Percentiles rank a stretch among this genome's conserved stretches.
phyloP scores from a whole-genome alignment of 2,113 vertebrate genomes.

The Suncus etruscus region DNA sequence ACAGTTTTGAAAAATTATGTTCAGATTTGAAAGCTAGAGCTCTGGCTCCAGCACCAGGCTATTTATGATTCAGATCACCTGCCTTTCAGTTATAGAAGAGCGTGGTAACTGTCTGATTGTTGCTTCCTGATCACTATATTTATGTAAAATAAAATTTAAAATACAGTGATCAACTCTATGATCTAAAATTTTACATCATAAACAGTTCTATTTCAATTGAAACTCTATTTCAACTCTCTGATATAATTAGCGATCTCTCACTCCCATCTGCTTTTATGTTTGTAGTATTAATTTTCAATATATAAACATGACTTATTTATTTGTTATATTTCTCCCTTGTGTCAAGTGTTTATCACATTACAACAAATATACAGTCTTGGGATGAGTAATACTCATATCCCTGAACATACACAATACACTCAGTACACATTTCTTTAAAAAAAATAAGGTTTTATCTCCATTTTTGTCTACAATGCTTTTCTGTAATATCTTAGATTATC shows the following conservation, averaged over 20 bases:
- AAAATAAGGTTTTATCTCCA: background rate
- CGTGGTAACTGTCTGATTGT: rapidly evolving
- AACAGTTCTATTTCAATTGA: background rate
- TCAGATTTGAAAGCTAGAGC: background rate
- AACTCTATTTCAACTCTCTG: background rate
- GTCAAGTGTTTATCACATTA: background rate
- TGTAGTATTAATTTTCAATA: background rate
- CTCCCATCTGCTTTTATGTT: background rate
- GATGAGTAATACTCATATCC: rapidly evolving
- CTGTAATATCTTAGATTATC: background rate
- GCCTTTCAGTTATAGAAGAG: background rate
- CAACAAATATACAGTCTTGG: rapidly evolving
- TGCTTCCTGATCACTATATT: background rate
- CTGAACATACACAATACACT: background rate
- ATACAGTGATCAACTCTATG: background rate
- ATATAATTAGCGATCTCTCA: background rate
- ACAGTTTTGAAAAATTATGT: background rate
- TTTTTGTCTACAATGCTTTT: slow-evolving; percentile 1
- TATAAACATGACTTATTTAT: background rate
- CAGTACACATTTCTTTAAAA: background rate
- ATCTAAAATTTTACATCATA: background rate
- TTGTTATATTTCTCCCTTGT: background rate
- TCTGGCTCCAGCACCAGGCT: background rate
- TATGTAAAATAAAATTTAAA: background rate
- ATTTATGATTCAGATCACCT: background rate